A percentile compares a stretch with the other conserved stretches of the same genome.
Conservation (phyloP, 2,113 vertebrate genomes). For the Hippocampus abdominalis region DNA sequence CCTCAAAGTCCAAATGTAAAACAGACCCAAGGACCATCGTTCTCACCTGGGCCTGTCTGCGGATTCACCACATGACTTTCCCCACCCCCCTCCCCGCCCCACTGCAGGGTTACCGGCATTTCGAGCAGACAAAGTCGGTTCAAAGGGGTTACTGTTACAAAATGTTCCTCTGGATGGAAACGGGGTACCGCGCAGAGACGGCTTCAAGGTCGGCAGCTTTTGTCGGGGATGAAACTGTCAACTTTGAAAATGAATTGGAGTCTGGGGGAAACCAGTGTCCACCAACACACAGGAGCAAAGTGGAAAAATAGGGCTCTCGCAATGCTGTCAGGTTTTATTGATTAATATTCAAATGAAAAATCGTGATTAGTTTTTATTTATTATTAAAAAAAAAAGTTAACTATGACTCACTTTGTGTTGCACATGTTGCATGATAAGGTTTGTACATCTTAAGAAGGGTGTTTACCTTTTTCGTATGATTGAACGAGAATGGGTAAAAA, state of each 20-base stretch:
- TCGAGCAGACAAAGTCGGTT: slow-evolving; percentile 9
- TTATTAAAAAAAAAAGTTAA: too few relatives aligned
- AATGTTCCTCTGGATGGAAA: slow-evolving; percentile 44
- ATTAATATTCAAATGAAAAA: too few relatives aligned
- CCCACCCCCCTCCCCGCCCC: neutral
- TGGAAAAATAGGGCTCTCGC: neutral
- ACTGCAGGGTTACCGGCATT: neutral
- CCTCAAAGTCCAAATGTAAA: slow-evolving; percentile 74
- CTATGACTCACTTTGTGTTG: too few relatives aligned
- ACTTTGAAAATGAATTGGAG: slow-evolving; percentile 18
- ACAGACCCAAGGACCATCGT: slow-evolving; percentile 67
- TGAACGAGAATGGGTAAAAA: too few relatives aligned
- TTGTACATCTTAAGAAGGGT: too few relatives aligned
- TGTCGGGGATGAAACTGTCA: slow-evolving; percentile 23
- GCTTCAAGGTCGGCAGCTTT: slow-evolving; percentile 48
- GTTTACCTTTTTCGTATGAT: too few relatives aligned
- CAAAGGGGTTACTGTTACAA: slow-evolving; percentile 36
- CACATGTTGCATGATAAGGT: too few relatives aligned
- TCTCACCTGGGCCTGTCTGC: slow-evolving; percentile 62
- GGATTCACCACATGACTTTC: slow-evolving; percentile 44
- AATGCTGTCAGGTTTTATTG: too few relatives aligned
- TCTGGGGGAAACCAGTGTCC: slow-evolving; percentile 13
- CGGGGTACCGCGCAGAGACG: slow-evolving; percentile 35
- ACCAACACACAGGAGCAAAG: neutral
- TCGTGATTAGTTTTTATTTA: too few relatives aligned